Base-by-base conservation (phyloP, 2,888 invertebrate species). In the Celastrina argiolus region DNA sequence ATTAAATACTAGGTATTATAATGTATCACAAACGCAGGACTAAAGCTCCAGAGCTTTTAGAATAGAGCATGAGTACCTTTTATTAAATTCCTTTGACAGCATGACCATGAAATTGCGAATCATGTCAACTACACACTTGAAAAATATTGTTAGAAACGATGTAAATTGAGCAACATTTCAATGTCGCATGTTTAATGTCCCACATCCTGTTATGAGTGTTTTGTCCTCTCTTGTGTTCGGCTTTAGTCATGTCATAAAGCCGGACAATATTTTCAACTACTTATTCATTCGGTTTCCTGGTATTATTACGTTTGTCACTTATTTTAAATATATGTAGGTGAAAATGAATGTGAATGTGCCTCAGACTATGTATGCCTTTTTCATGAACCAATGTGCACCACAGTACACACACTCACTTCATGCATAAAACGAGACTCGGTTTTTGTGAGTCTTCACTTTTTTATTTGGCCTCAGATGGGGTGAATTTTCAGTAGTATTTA, bases 181-280 rank as follows among this genome's bases (percentile, higher is more conserved):
- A 51, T 51, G 51, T 51, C 51, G 12, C 22, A 10, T 51, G 51
- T 51, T 51, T 51, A 22, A 51, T 51, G 51, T 51, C 51, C 51
- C 51, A 51, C 51, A 51, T 51, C 51, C 51, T 51, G 51, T 51
- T 51, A 51, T 51, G 51, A 51, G 51, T 51, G 51, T 51, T 51
- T 51, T 51, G 51, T 51, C 22, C 51, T 51, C 51, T 45, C 31
- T 31, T 36, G 36, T 45, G 45, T 45, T 45, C 45, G 8, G 16
- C n/a, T n/a, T 12, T 36, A 2, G 8, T 12, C 36, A 36, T 8
- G 51, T 51, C 22, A 22, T 22, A 16, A 22, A 51, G 51, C 45
- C 18, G 18, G 22, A 18, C 22, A 5, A 22, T 22, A 51, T 51
- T 51, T 51, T 51, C 18, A 45, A 51, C 51, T 51, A 51, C 51